phyloP scores from a whole-genome alignment of 2,797 vertebrate genomes.

The Ctenopoma kingsleyae region DNA sequence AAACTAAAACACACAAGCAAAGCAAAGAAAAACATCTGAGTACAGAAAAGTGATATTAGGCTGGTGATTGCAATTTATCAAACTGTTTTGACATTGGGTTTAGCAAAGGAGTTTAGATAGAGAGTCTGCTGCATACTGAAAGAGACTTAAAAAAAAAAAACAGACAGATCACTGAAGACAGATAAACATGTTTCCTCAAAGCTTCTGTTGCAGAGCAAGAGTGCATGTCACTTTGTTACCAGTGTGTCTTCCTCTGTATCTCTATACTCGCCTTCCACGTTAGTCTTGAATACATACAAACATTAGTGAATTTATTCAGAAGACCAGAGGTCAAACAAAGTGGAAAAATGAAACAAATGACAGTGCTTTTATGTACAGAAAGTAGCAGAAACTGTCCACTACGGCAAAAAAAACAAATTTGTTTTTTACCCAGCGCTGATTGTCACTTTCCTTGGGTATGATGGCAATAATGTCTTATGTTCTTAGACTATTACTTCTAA shows the following conservation, averaged over 20 bases:
- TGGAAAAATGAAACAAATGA: background rate
- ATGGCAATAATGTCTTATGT: background rate
- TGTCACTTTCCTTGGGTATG: too few relatives aligned
- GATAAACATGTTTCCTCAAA: constrained; percentile 7
- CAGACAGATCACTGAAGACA: background rate
- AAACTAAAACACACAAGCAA: constrained; percentile 1
- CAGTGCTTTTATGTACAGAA: too few relatives aligned
- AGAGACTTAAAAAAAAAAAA: constrained; percentile 1
- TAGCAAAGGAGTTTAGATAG: background rate
- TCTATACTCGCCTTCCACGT: background rate
- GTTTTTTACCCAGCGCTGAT: background rate
- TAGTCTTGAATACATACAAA: background rate
- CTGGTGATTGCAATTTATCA: background rate
- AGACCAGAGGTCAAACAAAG: background rate
- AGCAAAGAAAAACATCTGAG: background rate
- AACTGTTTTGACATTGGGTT: background rate
- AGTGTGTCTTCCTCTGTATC: background rate
- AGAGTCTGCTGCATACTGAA: background rate
- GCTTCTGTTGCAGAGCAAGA: background rate
- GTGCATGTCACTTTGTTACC: background rate
- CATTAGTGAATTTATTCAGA: constrained; percentile 1
- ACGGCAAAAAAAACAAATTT: background rate
- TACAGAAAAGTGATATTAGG: background rate
- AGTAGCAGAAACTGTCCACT: too few relatives aligned
- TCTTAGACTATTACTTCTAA: background rate